phyloP scores from a whole-genome alignment of 2,113 vertebrate genomes.

The Burhinus bistriatus region DNA sequence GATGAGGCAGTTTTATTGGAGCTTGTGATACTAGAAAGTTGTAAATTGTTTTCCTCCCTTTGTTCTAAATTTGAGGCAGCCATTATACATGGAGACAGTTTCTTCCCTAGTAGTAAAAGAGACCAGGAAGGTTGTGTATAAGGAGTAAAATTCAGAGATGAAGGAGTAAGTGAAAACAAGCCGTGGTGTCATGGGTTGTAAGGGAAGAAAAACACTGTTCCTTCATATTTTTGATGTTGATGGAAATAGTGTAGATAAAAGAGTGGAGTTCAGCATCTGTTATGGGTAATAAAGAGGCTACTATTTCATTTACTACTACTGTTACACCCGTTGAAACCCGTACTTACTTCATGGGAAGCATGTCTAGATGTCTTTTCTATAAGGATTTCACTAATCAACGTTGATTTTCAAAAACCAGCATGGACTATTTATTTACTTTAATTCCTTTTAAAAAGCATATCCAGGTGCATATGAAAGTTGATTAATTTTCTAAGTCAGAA shows the following conservation, averaged over 20 bases:
- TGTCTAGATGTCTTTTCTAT: background rate
- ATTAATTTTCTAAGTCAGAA: background rate
- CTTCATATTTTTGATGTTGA: background rate
- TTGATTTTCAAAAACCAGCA: background rate
- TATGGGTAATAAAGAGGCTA: background rate
- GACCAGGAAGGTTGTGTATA: background rate
- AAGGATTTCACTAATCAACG: background rate
- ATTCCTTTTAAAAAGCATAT: background rate
- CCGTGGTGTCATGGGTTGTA: background rate
- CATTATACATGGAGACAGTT: background rate
- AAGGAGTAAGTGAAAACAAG: background rate
- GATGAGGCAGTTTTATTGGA: background rate
- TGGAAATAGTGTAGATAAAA: background rate
- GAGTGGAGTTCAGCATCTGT: background rate
- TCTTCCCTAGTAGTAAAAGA: background rate
- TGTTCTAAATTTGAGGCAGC: background rate
- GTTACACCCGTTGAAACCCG: background rate
- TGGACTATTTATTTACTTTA: background rate
- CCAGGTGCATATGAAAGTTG: background rate
- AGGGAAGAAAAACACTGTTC: background rate
- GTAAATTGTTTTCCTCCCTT: background rate
- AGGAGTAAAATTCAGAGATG: background rate
- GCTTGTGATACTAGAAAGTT: background rate
- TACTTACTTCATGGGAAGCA: background rate
- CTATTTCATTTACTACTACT: background rate